Percentiles rank a stretch among this genome's conserved stretches.
phyloP scores from a whole-genome alignment of 2,888 invertebrate genomes.

The Mayetiola destructor region DNA sequence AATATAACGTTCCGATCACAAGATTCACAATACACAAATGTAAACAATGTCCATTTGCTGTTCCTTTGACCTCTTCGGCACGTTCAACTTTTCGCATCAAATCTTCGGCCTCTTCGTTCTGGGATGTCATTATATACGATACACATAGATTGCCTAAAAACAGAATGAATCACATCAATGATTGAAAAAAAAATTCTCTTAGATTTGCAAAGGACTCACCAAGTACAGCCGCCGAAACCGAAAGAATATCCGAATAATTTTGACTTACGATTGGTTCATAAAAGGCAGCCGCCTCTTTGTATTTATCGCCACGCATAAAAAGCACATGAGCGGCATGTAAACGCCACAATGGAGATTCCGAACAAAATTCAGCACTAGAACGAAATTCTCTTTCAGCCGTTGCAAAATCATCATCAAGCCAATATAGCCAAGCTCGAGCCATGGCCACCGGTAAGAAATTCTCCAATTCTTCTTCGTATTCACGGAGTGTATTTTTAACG shows the following conservation, averaged over 20 bases:
- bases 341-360: slow-evolving; percentile 93
- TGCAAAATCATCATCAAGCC: slow-evolving; percentile 90
- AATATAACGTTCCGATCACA: slow-evolving; percentile 94
- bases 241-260: slow-evolving; percentile 64
- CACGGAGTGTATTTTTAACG: slow-evolving; percentile 76
- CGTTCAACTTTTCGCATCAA: slow-evolving; percentile 97
- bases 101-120: slow-evolving; percentile 97
- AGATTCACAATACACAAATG: slow-evolving; percentile 97
- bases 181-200: not conserved
- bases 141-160: slow-evolving; percentile 97
- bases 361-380: slow-evolving; percentile 95
- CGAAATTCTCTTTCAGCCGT: slow-evolving; percentile 86
- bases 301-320: slow-evolving; percentile 98
- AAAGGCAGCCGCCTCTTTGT: slow-evolving; percentile 93
- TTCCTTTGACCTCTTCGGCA: slow-evolving; percentile 85
- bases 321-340: slow-evolving; percentile 96
- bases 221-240: not conserved
- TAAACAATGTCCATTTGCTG: slow-evolving; percentile 86
- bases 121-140: slow-evolving; percentile 97
- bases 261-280: slow-evolving; percentile 96
- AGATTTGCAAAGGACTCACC: not conserved
- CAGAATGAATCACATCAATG: not conserved
- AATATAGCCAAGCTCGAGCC: slow-evolving; percentile 97
- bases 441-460: slow-evolving; percentile 93
- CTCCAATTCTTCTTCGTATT: slow-evolving; percentile 81